Base-by-base conservation (phyloP, 92 coral and sea anemone genomes). In the Plumapathes pennacea region DNA sequence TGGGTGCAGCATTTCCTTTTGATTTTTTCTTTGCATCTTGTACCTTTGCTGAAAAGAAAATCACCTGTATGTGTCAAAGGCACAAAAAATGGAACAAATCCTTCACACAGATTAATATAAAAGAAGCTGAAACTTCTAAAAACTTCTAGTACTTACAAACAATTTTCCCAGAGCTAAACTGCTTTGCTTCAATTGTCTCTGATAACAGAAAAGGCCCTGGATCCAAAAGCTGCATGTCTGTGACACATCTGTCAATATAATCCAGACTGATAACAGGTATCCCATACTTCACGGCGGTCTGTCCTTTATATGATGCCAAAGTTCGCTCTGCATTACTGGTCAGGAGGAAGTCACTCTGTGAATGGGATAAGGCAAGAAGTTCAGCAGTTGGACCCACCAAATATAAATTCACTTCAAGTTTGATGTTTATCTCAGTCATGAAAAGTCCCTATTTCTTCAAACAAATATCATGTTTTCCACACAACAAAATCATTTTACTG, bases 271-370 rank as follows among this genome's bases (percentile, higher is more conserved):
- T 85, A 59, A 92, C 63, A 14, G 96, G 94, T 33, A 78, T 65
- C 12, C 89, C 91, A 61, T 62, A 38, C 55, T 92, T 88, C 1
- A 72, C 22, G 0, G 98, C 98, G 19, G 90, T 69, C 39, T 67
- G 62, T 18, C 98, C 98, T 65, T 88, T 92, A 65, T 92, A 88
- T 1, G 98, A 78, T 10, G 89, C 57, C 46, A 72, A 65, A 7
- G 96, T 82, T 60, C 67, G 54, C 10, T 60, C 67, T 23, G 75
- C 48, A 72, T 87, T 57, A 25, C 76, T 61, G 3, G 96, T 84
- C 46, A 92, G 77, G n/a, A 88, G 71, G 67, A 33, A 88, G 56
- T 62, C 70, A 43, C 85, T 84, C 98, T 92, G 31, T 14, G 50
- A n/a, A n/a, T n/a, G n/a, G n/a, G n/a, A n/a, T n/a, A n/a, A n/a